Evolutionary conservation across 2,113 vertebrate species (phyloP).

Genomic region (Talpa occidentalis): DNA sequence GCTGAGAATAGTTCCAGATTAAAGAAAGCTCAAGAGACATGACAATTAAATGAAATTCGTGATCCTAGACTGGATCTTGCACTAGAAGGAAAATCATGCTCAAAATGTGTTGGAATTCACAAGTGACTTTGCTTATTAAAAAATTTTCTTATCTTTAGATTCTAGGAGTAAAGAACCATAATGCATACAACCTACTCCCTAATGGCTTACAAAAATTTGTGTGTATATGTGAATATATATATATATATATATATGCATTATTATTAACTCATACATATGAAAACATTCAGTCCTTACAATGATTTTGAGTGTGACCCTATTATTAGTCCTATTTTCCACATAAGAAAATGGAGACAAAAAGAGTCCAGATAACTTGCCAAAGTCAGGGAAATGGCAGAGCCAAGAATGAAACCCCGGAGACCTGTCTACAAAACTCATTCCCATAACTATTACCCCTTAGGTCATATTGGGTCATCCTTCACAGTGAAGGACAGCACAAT

Average conservation of each 20-base stretch:
- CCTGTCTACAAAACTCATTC: neutral
- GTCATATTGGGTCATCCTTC: neutral
- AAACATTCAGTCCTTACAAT: neutral
- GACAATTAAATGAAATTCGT: constrained; percentile 35
- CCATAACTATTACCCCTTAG: neutral
- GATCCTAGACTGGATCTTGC: neutral
- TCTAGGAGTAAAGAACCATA: neutral
- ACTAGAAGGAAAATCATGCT: neutral
- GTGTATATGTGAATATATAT: neutral
- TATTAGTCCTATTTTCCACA: neutral
- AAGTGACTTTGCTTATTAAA: neutral
- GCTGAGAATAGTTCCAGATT: neutral
- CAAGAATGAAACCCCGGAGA: neutral
- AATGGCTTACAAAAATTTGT: neutral
- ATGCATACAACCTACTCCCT: neutral
- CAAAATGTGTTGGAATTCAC: neutral
- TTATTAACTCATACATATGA: neutral
- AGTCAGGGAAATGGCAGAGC: neutral
- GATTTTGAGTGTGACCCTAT: neutral
- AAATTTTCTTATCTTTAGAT: neutral
- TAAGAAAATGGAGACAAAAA: neutral
- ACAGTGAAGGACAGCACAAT: neutral
- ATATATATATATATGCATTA: neutral
- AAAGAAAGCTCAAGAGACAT: neutral
- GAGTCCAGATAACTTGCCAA: neutral